These are phyloP conservation scores for Drosophila obscura DNA, from an alignment of 1,140 invertebrate species.

Conservation along the genomic window DNA sequence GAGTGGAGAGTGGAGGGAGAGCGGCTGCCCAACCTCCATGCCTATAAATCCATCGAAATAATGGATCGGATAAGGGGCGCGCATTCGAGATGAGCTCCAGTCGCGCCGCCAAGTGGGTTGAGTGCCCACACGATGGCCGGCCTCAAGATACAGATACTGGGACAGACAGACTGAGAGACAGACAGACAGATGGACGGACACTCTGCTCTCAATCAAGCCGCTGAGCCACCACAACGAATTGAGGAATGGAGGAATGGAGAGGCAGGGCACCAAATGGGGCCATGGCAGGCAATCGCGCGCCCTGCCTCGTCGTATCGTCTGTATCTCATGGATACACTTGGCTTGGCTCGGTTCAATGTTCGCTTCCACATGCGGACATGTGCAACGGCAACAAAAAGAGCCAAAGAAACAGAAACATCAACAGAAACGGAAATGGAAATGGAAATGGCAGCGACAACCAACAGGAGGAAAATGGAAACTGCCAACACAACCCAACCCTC, in stretches of 20 bases:
- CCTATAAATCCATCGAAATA: conserved; percentile 75
- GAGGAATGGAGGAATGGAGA: conserved; percentile 3
- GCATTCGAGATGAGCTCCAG: conserved; percentile 63
- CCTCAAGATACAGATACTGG: conserved; percentile 30
- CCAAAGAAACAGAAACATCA: too few species aligned
- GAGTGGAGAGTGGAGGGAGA: conserved; percentile 18
- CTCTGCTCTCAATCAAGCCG: conserved; percentile 39
- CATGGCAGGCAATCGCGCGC: conserved; percentile 15
- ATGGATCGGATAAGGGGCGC: conserved; percentile 75
- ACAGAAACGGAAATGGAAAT: conserved; percentile 16
- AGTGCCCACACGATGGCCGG: conserved; percentile 50
- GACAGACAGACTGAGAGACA: too few species aligned
- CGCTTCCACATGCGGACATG: conserved; percentile 37
- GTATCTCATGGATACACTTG: conserved; percentile 55
- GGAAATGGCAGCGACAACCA: conserved; percentile 38
- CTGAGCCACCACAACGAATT: conserved; percentile 55
- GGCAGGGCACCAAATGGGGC: conserved; percentile 18
- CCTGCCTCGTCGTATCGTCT: conserved; percentile 12
- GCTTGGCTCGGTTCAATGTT: conserved; percentile 42
- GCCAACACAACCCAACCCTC: background rate
- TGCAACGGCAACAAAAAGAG: conserved; percentile 36
- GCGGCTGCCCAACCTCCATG: conserved; percentile 53
- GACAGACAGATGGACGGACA: background rate
- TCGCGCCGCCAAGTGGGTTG: conserved; percentile 37
- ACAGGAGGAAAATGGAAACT: conserved; percentile 18